These are phyloP conservation scores for Condylura cristata DNA, from an alignment of 2,113 vertebrate genomes.

Conservation along the genomic window DNA sequence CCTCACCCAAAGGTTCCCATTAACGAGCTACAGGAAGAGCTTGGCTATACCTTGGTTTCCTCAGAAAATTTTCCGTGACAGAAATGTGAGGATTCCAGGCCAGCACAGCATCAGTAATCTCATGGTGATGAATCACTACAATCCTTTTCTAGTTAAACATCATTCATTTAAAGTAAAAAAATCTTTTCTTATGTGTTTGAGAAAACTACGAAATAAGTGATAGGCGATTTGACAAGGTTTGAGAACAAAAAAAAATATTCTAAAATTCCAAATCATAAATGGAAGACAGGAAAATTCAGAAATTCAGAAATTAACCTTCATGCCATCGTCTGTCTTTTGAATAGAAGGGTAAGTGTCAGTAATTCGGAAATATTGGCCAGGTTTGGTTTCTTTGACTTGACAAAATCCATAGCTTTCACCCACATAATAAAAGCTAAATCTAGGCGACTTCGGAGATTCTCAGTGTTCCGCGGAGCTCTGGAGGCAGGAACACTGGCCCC, in stretches of 20 bases:
- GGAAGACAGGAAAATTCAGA: background rate
- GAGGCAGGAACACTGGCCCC: accelerated
- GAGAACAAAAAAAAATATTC: background rate
- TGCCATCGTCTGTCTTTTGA: background rate
- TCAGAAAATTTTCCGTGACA: background rate
- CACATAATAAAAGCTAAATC: background rate
- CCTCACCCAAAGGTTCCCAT: background rate
- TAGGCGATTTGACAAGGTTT: background rate
- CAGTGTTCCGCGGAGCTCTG: background rate
- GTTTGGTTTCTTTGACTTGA: background rate
- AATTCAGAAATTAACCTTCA: background rate
- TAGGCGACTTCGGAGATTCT: background rate
- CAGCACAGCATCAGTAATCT: background rate
- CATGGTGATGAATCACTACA: background rate
- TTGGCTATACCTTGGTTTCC: background rate
- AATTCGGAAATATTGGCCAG: background rate
- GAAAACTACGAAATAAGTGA: background rate
- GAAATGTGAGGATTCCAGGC: background rate
- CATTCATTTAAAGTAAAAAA: background rate
- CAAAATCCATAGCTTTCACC: background rate
- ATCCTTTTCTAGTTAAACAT: background rate
- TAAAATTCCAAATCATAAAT: background rate
- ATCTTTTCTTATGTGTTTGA: background rate
- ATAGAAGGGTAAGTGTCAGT: background rate
- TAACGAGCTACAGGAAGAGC: background rate